phyloP scores from a whole-genome alignment of 2,888 invertebrate genomes.

The Phytoseiulus persimilis region DNA sequence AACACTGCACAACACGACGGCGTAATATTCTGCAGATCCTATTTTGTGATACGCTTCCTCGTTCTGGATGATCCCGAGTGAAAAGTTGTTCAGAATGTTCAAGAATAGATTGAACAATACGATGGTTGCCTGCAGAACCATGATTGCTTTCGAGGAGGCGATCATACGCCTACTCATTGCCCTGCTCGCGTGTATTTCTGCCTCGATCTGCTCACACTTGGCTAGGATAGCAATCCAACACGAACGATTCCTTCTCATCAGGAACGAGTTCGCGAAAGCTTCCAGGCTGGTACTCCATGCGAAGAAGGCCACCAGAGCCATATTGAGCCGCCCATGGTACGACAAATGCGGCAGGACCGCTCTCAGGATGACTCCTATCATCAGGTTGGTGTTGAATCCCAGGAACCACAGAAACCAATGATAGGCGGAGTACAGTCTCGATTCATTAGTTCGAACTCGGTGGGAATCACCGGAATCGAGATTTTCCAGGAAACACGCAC shows the following conservation, averaged over 20 bases:
- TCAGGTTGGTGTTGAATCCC: background rate
- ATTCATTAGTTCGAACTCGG: background rate
- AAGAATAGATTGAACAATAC: background rate
- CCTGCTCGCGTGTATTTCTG: background rate
- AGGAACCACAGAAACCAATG: background rate
- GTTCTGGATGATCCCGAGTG: background rate
- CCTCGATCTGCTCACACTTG: constrained; percentile 8
- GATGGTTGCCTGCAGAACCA: background rate
- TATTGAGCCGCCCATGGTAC: background rate
- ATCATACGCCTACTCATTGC: background rate
- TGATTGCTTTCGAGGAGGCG: background rate
- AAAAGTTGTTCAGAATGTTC: background rate
- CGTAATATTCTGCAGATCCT: background rate
- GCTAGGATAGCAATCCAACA: background rate
- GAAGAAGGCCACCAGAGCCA: background rate
- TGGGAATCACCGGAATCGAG: background rate
- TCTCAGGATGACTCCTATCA: background rate
- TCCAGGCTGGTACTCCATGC: background rate
- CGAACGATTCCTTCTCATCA: background rate
- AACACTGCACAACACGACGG: background rate
- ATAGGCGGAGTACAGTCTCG: background rate
- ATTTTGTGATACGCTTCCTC: background rate
- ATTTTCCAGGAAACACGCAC: background rate
- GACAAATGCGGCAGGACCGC: background rate
- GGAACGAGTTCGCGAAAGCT: background rate